Percentiles rank a stretch among this genome's conserved stretches.
These are phyloP conservation scores for Pungitius pungitius DNA, from an alignment of 2,113 vertebrate genomes.

Conservation along the genomic window DNA sequence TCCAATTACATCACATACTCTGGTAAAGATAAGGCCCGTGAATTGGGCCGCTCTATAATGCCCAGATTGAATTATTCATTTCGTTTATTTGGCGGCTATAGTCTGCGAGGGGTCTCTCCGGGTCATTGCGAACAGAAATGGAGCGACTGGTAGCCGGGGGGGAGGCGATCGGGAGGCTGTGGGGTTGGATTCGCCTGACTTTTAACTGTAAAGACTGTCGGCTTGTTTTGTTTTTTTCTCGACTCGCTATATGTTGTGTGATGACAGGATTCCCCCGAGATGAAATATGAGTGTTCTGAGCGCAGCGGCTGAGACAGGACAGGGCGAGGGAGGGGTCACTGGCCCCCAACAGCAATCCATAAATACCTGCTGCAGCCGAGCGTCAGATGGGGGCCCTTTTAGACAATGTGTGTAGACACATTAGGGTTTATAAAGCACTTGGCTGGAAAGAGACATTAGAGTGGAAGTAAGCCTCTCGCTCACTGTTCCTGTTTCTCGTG, in stretches of 20 bases:
- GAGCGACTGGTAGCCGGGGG: slow-evolving; percentile 37
- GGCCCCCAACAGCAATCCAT: slow-evolving; percentile 86
- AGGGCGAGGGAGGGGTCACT: slow-evolving; percentile 82
- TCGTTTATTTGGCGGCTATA: slow-evolving; percentile 48
- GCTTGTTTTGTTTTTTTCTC: slow-evolving; percentile 55
- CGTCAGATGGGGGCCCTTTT: slow-evolving; percentile 59
- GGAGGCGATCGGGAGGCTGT: slow-evolving; percentile 57
- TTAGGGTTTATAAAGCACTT: slow-evolving; percentile 59
- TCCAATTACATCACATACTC: slow-evolving; percentile 81
- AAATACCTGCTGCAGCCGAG: slow-evolving; percentile 82
- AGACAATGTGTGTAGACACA: slow-evolving; percentile 61
- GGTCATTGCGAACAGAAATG: slow-evolving; percentile 26
- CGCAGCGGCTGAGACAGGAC: slow-evolving; percentile 72
- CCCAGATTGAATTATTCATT: slow-evolving; percentile 64
- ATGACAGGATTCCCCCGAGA: slow-evolving; percentile 80
- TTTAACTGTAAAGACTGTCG: slow-evolving; percentile 86
- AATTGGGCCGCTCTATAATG: slow-evolving; percentile 29
- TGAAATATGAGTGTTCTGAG: slow-evolving; percentile 86
- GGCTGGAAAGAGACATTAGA: slow-evolving; percentile 56
- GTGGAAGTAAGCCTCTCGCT: slow-evolving; percentile 39
- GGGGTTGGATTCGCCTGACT: slow-evolving; percentile 85
- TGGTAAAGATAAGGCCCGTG: slow-evolving; percentile 43
- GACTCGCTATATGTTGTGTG: slow-evolving; percentile 52
- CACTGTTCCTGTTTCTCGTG: slow-evolving; percentile 41
- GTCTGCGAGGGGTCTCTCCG: not conserved